Conservation (phyloP, 2,797 vertebrate genomes). For the Chloroceryle inda region DNA sequence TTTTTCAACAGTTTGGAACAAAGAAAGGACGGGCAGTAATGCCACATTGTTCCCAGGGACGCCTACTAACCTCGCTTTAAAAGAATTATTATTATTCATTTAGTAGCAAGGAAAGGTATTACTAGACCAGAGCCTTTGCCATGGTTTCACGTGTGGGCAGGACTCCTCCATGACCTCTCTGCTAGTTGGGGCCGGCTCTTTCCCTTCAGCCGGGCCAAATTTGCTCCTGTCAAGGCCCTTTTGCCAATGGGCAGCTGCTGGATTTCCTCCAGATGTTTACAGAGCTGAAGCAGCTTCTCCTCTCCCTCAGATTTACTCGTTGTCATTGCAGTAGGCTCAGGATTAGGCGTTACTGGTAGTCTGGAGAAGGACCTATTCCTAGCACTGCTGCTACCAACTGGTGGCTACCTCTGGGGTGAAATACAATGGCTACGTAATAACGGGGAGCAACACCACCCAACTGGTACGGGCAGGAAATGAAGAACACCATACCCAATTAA, state of each 20-base stretch:
- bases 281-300: neutral
- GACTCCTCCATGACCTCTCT: neutral
- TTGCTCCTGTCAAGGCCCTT: neutral
- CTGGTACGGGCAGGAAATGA: conserved; percentile 67
- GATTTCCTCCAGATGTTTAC: neutral
- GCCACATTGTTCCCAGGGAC: conserved; percentile 39
- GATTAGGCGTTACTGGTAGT: neutral
- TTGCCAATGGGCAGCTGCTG: neutral
- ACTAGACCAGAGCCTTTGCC: neutral
- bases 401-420: neutral
- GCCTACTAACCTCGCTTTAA: conserved; percentile 12
- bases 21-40: conserved; percentile 38
- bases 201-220: neutral
- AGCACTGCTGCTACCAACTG: neutral
- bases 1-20: conserved; percentile 15
- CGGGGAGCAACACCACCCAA: neutral
- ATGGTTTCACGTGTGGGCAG: accelerated
- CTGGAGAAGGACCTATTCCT: neutral
- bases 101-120: neutral
- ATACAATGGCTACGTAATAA: neutral
- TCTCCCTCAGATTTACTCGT: neutral
- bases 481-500: conserved; percentile 71
- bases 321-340: neutral
- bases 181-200: neutral
- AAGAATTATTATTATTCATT: neutral